These are phyloP conservation scores for Indicator indicator DNA, from an alignment of 2,113 vertebrate species.

Conservation along the genomic window DNA sequence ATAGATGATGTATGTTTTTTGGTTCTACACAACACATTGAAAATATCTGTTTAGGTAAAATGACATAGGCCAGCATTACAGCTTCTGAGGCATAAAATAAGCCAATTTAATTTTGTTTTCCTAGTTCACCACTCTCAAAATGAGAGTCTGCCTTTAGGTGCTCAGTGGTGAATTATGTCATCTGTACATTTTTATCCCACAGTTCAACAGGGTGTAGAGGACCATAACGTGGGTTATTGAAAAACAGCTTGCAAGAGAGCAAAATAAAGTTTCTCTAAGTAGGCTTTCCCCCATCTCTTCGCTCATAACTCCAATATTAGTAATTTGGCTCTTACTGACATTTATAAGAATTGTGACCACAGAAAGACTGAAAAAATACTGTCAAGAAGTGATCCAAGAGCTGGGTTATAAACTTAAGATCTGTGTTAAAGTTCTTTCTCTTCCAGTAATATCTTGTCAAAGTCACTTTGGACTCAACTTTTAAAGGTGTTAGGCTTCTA, in stretches of 20 bases:
- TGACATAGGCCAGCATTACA: neutral
- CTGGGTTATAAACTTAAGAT: neutral
- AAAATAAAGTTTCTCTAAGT: slow-evolving; percentile 50
- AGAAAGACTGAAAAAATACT: neutral
- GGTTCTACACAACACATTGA: slow-evolving; percentile 1
- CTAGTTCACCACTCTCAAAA: slow-evolving; percentile 4
- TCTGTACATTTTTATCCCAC: slow-evolving; percentile 1
- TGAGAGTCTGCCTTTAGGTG: neutral
- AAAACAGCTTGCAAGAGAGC: slow-evolving; percentile 23
- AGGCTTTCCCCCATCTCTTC: neutral
- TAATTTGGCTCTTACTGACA: slow-evolving; percentile 34
- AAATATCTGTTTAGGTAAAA: slow-evolving; percentile 49
- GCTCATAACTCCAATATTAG: slow-evolving; percentile 18
- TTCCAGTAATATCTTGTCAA: neutral
- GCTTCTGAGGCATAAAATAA: slow-evolving; percentile 34
- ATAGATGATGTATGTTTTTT: neutral
- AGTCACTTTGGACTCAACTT: neutral
- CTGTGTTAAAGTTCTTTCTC: neutral
- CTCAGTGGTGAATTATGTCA: slow-evolving; percentile 19
- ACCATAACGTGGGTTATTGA: slow-evolving; percentile 31
- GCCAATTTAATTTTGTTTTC: slow-evolving; percentile 38
- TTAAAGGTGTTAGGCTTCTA: neutral
- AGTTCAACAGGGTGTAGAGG: slow-evolving; percentile 7
- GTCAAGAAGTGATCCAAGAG: neutral
- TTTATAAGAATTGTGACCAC: neutral